Conservation (phyloP, 2,797 vertebrate genomes). For the Thunnus albacares region DNA sequence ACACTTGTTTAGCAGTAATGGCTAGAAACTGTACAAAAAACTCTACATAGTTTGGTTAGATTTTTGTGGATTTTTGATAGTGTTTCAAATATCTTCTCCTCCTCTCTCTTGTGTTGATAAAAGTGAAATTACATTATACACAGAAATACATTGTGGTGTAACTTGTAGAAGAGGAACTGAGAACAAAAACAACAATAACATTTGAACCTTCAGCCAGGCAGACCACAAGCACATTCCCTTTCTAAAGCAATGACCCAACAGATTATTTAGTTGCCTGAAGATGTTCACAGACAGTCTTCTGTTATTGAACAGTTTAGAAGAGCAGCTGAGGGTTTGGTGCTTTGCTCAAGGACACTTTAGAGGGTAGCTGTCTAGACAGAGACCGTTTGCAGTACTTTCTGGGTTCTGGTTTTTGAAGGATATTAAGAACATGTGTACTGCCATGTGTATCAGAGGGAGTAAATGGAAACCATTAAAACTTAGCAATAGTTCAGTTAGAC, state of each 20-base stretch:
- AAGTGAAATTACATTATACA: background rate
- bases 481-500: no score
- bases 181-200: background rate
- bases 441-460: background rate
- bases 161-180: conserved; percentile 10
- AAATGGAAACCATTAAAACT: background rate
- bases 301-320: background rate
- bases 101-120: background rate
- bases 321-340: no score
- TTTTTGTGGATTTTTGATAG: background rate
- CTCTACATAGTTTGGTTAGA: background rate
- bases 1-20: background rate
- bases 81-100: background rate
- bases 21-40: background rate
- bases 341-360: background rate
- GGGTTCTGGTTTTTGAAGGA: background rate
- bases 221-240: background rate
- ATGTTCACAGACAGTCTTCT: background rate
- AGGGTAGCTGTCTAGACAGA: background rate
- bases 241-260: background rate
- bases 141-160: background rate
- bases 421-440: background rate
- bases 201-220: no score
- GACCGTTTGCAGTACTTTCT: background rate
- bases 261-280: background rate